Evolutionary conservation across 2,113 vertebrate genomes (phyloP).

Genomic region (Gavialis gangeticus): DNA sequence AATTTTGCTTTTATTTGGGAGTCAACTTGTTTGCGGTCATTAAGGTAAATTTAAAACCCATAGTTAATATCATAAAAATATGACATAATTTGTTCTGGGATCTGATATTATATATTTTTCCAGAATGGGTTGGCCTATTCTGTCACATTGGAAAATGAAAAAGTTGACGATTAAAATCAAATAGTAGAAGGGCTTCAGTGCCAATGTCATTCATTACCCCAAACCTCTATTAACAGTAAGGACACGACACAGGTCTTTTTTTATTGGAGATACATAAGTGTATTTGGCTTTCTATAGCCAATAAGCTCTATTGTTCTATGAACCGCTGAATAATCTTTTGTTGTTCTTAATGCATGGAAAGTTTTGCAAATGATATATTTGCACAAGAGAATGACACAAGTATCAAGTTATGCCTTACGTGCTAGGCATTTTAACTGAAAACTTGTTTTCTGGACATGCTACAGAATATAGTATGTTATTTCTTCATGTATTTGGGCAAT

Average conservation of each 20-base stretch:
- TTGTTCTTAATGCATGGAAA: background rate
- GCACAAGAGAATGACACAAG: background rate
- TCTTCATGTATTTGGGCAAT: background rate
- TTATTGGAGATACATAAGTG: background rate
- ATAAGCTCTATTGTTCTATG: background rate
- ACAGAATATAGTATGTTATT: background rate
- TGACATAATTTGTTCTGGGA: slow-evolving; percentile 18
- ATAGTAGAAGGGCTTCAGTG: slow-evolving; percentile 48
- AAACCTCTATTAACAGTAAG: slow-evolving; percentile 34
- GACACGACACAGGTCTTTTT: slow-evolving; percentile 1
- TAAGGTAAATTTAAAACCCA: slow-evolving; percentile 49
- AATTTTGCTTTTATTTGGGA: slow-evolving; percentile 48
- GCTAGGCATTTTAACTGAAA: background rate
- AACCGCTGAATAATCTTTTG: background rate
- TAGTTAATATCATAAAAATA: slow-evolving; percentile 42
- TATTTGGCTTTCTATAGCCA: background rate
- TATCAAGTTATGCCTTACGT: background rate
- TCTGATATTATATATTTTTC: slow-evolving; percentile 20
- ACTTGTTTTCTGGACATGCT: background rate
- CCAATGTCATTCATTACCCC: slow-evolving; percentile 25
- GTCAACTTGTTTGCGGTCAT: slow-evolving; percentile 23
- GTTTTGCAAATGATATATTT: background rate
- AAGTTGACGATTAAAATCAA: slow-evolving; percentile 51
- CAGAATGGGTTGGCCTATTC: slow-evolving; percentile 58
- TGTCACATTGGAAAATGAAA: slow-evolving; percentile 64